Conservation (phyloP, 2,888 invertebrate species). For the Choristoneura rosaceana region DNA sequence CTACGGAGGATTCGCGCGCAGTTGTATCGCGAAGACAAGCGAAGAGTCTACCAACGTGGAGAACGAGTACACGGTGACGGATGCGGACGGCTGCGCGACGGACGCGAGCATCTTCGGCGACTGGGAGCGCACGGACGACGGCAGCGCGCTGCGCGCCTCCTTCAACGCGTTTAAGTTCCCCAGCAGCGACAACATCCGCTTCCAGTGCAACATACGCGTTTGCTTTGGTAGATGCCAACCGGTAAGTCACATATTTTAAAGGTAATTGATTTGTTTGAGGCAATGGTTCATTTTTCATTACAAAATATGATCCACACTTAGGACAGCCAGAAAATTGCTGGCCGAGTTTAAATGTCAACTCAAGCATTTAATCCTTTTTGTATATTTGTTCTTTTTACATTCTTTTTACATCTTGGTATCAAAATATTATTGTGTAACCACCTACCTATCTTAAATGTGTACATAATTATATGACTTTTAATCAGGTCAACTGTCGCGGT, state of each 20-base stretch:
- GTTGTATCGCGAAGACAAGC: conserved; percentile 96
- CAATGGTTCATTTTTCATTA: not conserved
- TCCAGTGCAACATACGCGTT: conserved; percentile 97
- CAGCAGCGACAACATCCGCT: conserved; percentile 96
- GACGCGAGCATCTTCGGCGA: conserved; percentile 97
- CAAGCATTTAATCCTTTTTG: not conserved
- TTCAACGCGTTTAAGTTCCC: conserved; percentile 98
- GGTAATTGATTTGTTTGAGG: not conserved
- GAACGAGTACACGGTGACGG: conserved; percentile 96
- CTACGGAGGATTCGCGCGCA: conserved; percentile 97
- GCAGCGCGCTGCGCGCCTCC: conserved; percentile 93
- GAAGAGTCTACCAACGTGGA: conserved; percentile 91
- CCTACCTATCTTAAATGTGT: too few species aligned
- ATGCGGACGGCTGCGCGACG: conserved; percentile 97
- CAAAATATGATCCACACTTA: not conserved
- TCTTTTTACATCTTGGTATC: too few species aligned
- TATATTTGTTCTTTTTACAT: too few species aligned
- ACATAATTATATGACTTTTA: conserved; percentile 30
- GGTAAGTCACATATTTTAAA: conserved; percentile 81
- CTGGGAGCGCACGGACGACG: conserved; percentile 95
- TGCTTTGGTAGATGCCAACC: conserved; percentile 98
- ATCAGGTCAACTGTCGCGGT: conserved; percentile 95
- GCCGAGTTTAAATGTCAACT: not conserved
- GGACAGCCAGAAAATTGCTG: not conserved
- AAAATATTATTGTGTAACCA: too few species aligned